A percentile compares a stretch with the other conserved stretches of the same genome.
phyloP scores from a whole-genome alignment of 2,797 vertebrate genomes.

The Chaetophractus vellerosus region DNA sequence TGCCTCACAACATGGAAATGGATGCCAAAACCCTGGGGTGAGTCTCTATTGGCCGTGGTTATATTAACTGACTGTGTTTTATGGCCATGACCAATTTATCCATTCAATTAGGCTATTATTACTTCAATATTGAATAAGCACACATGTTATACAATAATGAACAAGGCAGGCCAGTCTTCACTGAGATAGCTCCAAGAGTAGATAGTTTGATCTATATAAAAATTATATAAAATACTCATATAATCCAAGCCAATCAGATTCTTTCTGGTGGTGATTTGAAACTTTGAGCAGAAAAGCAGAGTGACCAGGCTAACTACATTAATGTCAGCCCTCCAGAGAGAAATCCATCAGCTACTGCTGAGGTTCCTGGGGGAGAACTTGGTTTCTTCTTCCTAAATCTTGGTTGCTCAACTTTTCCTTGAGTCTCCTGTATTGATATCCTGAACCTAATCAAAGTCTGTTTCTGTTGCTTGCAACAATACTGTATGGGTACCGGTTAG shows the following conservation, averaged over 20 bases:
- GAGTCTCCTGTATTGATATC: background rate
- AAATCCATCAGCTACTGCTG: background rate
- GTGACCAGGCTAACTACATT: background rate
- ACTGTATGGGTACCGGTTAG: background rate
- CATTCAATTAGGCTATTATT: background rate
- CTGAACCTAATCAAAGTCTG: background rate
- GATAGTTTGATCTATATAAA: background rate
- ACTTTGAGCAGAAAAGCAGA: background rate
- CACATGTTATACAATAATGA: background rate
- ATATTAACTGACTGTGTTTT: background rate
- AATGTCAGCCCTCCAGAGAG: background rate
- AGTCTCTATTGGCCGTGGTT: background rate
- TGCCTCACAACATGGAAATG: background rate
- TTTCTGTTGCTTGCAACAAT: background rate
- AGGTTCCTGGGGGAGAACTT: background rate
- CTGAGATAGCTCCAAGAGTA: background rate
- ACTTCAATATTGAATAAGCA: conserved; percentile 41
- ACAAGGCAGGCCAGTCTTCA: background rate
- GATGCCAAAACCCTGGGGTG: background rate
- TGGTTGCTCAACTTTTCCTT: background rate
- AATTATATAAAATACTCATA: background rate
- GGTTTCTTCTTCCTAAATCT: background rate
- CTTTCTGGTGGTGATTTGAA: background rate
- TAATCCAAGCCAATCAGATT: background rate
- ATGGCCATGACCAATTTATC: background rate